phyloP scores from a whole-genome alignment of 2,888 invertebrate species.

The Protula sp. region DNA sequence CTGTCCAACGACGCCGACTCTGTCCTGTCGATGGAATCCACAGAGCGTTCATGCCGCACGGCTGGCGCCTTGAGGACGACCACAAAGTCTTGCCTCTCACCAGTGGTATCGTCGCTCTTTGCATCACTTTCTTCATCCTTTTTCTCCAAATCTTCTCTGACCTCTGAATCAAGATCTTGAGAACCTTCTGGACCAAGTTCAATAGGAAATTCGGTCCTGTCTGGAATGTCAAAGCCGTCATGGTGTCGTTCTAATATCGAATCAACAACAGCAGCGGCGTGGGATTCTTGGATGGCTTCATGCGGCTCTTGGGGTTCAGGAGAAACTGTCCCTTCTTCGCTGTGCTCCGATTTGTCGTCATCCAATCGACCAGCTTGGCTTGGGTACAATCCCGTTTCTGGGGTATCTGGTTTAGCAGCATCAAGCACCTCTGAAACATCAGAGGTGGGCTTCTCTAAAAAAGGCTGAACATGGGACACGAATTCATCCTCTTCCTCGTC shows the following conservation, averaged over 20 bases:
- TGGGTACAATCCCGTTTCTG: background rate
- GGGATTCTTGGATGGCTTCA: constrained; percentile 37
- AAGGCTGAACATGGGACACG: background rate
- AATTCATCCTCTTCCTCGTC: constrained; percentile 1
- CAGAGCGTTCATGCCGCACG: background rate
- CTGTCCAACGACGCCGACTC: constrained; percentile 43
- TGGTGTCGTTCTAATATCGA: constrained; percentile 27
- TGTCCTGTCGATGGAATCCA: constrained; percentile 13
- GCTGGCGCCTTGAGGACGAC: background rate
- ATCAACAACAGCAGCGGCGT: constrained; percentile 41
- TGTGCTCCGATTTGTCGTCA: no score
- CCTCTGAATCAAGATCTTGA: background rate
- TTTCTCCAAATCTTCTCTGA: background rate
- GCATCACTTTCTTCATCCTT: background rate
- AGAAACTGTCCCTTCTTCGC: background rate
- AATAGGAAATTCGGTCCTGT: background rate
- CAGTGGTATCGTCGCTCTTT: background rate
- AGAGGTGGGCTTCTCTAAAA: background rate
- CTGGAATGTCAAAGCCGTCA: constrained; percentile 8
- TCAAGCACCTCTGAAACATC: background rate
- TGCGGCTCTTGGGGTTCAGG: constrained; percentile 61
- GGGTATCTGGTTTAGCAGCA: background rate
- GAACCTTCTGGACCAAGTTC: background rate
- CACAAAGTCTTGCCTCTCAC: background rate
- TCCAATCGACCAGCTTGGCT: no score